Conservation (phyloP, 2,888 invertebrate species). For the Mythimna lalbum region DNA sequence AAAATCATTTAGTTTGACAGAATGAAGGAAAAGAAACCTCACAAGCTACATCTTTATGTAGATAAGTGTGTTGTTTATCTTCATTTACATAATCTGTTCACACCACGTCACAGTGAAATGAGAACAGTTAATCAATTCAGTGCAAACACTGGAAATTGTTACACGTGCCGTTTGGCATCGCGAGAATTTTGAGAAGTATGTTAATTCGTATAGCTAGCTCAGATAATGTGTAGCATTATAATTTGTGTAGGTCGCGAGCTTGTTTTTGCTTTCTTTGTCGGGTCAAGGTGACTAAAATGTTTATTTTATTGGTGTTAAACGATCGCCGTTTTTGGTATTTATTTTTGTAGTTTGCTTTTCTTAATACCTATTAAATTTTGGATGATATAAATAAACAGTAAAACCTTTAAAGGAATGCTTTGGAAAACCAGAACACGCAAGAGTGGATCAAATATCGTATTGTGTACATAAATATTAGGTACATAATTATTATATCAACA, state of each 20-base stretch:
- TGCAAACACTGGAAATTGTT: conserved; percentile 22
- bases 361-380: too few species aligned
- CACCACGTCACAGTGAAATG: conserved; percentile 24
- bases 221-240: conserved; percentile 27
- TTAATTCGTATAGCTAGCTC: conserved; percentile 26
- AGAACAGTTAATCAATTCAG: conserved; percentile 30
- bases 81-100: conserved; percentile 32
- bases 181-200: conserved; percentile 20
- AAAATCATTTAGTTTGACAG: neutral
- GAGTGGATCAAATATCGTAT: neutral
- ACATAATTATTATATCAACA: too few species aligned
- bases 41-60: conserved; percentile 14
- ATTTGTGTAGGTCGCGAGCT: conserved; percentile 12
- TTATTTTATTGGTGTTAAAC: neutral
- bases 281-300: conserved; percentile 35
- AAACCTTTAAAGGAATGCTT: neutral
- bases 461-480: too few species aligned
- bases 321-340: conserved; percentile 3
- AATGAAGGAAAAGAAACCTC: conserved; percentile 16
- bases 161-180: conserved; percentile 17
- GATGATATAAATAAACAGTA: too few species aligned
- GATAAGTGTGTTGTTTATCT: conserved; percentile 14
- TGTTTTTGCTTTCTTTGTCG: conserved; percentile 2
- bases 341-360: too few species aligned
- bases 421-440: neutral